Evolutionary conservation across 2,113 vertebrate species (phyloP).

Genomic region (Aldabrachelys gigantea): DNA sequence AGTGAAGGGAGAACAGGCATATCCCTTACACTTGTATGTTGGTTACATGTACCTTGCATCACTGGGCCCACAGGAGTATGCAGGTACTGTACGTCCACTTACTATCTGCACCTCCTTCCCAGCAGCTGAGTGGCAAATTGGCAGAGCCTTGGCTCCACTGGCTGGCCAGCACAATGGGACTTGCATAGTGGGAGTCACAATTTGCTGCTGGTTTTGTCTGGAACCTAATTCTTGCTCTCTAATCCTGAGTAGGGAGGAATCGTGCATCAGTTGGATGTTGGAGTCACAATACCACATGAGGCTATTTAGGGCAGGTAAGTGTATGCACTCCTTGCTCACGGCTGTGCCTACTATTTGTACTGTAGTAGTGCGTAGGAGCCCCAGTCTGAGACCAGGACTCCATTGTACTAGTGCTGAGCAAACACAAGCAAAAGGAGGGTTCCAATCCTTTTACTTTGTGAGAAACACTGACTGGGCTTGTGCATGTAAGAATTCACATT

Average conservation of each 20-base stretch:
- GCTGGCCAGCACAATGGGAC: neutral
- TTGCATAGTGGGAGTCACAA: neutral
- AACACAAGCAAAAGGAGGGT: neutral
- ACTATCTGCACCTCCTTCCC: neutral
- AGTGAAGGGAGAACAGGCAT: neutral
- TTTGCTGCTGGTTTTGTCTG: neutral
- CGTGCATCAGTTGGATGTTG: neutral
- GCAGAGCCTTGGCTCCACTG: neutral
- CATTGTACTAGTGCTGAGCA: neutral
- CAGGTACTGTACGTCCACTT: neutral
- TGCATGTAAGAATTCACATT: neutral
- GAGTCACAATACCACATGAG: neutral
- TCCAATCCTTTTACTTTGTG: neutral
- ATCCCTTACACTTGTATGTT: no score
- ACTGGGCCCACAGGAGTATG: neutral
- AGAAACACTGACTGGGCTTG: neutral
- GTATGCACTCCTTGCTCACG: neutral
- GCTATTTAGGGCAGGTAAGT: neutral
- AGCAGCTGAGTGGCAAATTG: fast-evolving
- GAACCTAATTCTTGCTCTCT: neutral
- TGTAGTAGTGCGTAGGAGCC: neutral
- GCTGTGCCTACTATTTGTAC: neutral
- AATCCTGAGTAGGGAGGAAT: neutral
- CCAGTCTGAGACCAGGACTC: neutral
- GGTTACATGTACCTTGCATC: neutral